Percentiles rank a stretch among this genome's conserved stretches.
Evolutionary conservation across 2,113 vertebrate genomes (phyloP).

Genomic region (Tenebrosternarchus preto): DNA sequence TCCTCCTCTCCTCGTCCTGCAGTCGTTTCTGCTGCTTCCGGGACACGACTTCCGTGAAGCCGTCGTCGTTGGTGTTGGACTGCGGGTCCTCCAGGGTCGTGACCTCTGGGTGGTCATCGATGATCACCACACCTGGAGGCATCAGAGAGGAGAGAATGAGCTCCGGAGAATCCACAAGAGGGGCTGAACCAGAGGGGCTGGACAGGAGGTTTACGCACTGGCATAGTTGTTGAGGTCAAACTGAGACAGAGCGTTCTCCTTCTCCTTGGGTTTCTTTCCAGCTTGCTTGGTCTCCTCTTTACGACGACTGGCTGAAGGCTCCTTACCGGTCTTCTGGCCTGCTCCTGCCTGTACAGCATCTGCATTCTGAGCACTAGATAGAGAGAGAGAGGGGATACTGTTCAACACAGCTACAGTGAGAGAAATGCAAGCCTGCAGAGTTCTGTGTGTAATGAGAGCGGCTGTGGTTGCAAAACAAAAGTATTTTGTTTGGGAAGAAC

Average conservation of each 20-base stretch:
- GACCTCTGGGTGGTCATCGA: slow-evolving; percentile 98
- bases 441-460: too few species aligned
- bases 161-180: not conserved
- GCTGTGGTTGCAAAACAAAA: too few species aligned
- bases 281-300: slow-evolving; percentile 90
- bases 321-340: slow-evolving; percentile 79
- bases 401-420: too few species aligned
- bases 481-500: too few species aligned
- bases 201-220: slow-evolving; percentile 85
- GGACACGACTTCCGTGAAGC: slow-evolving; percentile 98
- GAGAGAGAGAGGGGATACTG: not conserved
- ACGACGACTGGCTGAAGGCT: slow-evolving; percentile 78
- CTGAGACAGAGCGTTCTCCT: slow-evolving; percentile 93
- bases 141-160: not conserved
- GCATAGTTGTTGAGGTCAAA: slow-evolving; percentile 99
- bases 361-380: slow-evolving; percentile 70
- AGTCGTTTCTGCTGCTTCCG: slow-evolving; percentile 98
- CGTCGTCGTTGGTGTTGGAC: slow-evolving; percentile 91
- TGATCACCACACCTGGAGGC: slow-evolving; percentile 92
- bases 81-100: slow-evolving; percentile 96
- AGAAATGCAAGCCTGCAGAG: too few species aligned
- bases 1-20: slow-evolving; percentile 95
- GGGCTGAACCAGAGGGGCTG: too few species aligned
- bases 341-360: slow-evolving; percentile 70
- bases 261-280: slow-evolving; percentile 93